Percentiles rank a stretch among this genome's conserved stretches.
phyloP scores from a whole-genome alignment of 2,888 invertebrate genomes.

The Deilephila elpenor region DNA sequence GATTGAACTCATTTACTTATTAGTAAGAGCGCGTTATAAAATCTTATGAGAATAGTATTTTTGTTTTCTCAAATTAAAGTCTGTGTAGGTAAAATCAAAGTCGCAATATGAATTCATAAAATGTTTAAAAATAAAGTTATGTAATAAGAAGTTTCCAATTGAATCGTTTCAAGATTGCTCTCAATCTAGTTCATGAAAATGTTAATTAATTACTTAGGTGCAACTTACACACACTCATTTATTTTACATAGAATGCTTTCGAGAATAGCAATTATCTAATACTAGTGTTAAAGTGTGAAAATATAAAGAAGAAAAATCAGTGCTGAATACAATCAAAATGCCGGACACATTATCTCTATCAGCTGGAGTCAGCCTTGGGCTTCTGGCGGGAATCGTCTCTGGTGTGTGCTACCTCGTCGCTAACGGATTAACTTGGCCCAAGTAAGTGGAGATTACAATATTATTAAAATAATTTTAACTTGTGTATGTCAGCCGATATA shows the following conservation, averaged over 20 bases:
- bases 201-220: neutral
- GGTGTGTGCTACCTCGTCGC: slow-evolving; percentile 87
- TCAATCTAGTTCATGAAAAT: neutral
- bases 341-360: slow-evolving; percentile 84
- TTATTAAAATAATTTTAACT: neutral
- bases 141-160: too few relatives aligned
- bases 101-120: too few relatives aligned
- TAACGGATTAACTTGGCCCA: slow-evolving; percentile 80
- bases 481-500: too few relatives aligned
- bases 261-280: neutral
- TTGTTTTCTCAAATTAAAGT: too few relatives aligned
- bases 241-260: neutral
- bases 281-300: slow-evolving; percentile 35
- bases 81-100: too few relatives aligned
- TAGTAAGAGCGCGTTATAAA: too few relatives aligned
- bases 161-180: too few relatives aligned
- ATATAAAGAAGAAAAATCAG: slow-evolving; percentile 32
- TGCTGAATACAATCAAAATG: slow-evolving; percentile 61
- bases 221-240: slow-evolving; percentile 3
- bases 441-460: slow-evolving; percentile 76
- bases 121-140: too few relatives aligned
- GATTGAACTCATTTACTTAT: too few relatives aligned
- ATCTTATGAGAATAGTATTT: too few relatives aligned
- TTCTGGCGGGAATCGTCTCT: slow-evolving; percentile 88
- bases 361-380: slow-evolving; percentile 86